Evolutionary conservation across 2,888 invertebrate species (phyloP).

Genomic region (Apotomis turbidana): DNA sequence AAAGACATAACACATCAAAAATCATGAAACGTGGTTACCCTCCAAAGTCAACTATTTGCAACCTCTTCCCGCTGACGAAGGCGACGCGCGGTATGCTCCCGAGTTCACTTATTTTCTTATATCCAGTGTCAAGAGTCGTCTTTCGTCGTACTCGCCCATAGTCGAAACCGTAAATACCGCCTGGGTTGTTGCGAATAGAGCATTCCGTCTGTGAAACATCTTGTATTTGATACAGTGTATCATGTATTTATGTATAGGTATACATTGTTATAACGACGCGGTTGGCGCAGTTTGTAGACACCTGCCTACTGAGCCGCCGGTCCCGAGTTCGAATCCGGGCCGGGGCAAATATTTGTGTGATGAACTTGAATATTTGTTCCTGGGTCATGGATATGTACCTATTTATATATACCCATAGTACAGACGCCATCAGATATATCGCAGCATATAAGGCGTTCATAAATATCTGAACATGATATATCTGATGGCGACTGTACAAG

Average conservation of each 20-base stretch:
- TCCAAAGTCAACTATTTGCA: conserved; percentile 83
- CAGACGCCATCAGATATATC: no score
- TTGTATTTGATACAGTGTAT: neutral
- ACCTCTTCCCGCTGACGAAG: conserved; percentile 81
- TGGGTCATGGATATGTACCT: no score
- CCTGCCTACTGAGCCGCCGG: no score
- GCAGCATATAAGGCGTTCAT: no score
- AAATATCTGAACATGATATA: no score
- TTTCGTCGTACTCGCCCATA: conserved; percentile 78
- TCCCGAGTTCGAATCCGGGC: no score
- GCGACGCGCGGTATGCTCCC: conserved; percentile 78
- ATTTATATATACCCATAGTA: no score
- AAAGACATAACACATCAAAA: neutral
- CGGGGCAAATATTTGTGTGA: no score
- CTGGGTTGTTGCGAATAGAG: conserved; percentile 79
- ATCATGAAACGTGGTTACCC: conserved; percentile 39
- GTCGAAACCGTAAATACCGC: conserved; percentile 83
- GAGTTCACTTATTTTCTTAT: conserved; percentile 68
- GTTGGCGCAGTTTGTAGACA: no score
- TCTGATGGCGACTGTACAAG: no score
- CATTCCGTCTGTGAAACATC: conserved; percentile 79
- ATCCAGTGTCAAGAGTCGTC: conserved; percentile 56
- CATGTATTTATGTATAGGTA: neutral
- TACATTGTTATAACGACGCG: neutral
- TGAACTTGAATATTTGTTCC: no score